These are phyloP conservation scores for Rhadinocentrus ornatus DNA, from an alignment of 2,797 vertebrate species.

Conservation along the genomic window DNA sequence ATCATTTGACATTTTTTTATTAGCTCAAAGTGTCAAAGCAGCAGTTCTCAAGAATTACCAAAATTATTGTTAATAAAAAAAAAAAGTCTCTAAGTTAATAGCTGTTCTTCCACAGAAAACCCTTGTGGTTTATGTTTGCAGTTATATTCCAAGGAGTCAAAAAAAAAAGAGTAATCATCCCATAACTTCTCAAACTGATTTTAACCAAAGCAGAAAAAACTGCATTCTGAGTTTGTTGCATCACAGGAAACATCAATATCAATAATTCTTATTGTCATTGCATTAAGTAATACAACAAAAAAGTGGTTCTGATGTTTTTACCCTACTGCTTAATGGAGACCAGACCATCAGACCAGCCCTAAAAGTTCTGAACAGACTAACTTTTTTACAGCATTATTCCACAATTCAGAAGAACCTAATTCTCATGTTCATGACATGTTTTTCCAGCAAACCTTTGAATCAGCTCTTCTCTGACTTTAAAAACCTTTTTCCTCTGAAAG, in stretches of 20 bases:
- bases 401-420: background rate
- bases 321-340: background rate
- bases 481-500: background rate
- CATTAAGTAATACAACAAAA: too few relatives aligned
- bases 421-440: background rate
- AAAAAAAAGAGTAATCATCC: background rate
- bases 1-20: background rate
- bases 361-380: background rate
- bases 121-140: background rate
- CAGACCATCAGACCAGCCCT: background rate
- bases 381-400: background rate
- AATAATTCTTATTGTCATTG: background rate
- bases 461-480: background rate
- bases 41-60: background rate
- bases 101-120: background rate
- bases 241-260: background rate
- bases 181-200: background rate
- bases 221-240: background rate
- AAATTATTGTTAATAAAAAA: background rate
- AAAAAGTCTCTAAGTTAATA: background rate
- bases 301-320: background rate
- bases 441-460: background rate
- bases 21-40: background rate
- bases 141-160: background rate
- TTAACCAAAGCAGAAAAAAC: background rate